Evolutionary conservation across 2,797 vertebrate genomes (phyloP).

Genomic region (Rhinogobio ventralis): DNA sequence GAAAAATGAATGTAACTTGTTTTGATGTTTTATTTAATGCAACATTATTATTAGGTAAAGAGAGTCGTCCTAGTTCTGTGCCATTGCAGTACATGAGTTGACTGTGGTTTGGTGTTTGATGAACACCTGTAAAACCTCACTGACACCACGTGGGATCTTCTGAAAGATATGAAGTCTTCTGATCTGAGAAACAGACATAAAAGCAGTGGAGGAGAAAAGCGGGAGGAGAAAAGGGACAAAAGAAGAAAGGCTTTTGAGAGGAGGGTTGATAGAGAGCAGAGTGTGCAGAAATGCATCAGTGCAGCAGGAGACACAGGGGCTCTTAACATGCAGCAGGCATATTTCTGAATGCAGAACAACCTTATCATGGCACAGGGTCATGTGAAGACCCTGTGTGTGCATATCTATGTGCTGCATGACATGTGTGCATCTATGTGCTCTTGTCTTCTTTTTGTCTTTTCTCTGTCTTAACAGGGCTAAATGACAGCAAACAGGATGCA

Average conservation of each 20-base stretch:
- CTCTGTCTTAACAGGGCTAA: not conserved
- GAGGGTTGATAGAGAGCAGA: not conserved
- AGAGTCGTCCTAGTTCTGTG: not conserved
- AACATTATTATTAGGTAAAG: not conserved
- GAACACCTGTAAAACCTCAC: not conserved
- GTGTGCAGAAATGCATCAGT: constrained; percentile 51
- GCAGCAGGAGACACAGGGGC: constrained; percentile 61
- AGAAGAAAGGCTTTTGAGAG: constrained; percentile 48
- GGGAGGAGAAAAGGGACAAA: constrained; percentile 11
- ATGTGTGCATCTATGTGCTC: constrained; percentile 56
- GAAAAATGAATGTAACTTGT: not conserved
- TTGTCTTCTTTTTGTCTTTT: not conserved
- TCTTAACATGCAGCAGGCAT: constrained; percentile 82
- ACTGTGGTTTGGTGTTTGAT: not conserved
- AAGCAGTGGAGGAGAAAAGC: not conserved
- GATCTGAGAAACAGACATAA: constrained; percentile 23
- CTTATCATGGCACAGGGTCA: constrained; percentile 73
- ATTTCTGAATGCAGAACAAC: constrained; percentile 78
- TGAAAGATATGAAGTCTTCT: not conserved
- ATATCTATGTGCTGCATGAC: constrained; percentile 59
- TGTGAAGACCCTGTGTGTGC: constrained; percentile 65
- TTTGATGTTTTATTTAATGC: not conserved
- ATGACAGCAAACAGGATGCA: not conserved
- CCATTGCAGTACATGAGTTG: not conserved
- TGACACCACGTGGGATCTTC: not conserved